Conservation (phyloP, 2,888 invertebrate species). For the Tethea ocularis region DNA sequence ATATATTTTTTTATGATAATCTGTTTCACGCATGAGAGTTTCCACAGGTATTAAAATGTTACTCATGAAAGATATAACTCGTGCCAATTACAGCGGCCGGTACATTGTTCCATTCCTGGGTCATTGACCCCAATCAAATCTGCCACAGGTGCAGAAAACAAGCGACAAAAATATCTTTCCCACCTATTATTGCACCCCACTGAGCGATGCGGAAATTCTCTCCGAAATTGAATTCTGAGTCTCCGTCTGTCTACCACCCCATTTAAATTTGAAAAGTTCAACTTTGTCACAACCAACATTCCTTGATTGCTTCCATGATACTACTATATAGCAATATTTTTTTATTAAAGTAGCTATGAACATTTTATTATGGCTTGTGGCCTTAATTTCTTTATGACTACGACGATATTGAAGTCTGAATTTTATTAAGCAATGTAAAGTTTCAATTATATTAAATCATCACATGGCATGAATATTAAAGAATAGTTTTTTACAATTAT, state of each 20-base stretch:
- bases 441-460: too few relatives aligned
- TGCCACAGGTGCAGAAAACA: not conserved
- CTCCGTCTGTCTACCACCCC: slow-evolving; percentile 3
- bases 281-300: not conserved
- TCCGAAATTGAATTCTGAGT: not conserved
- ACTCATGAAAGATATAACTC: too few relatives aligned
- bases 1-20: too few relatives aligned
- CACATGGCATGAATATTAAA: too few relatives aligned
- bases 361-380: not conserved
- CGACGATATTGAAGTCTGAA: not conserved
- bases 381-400: slow-evolving; percentile 2
- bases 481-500: too few relatives aligned
- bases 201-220: slow-evolving; percentile 1
- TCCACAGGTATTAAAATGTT: too few relatives aligned
- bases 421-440: too few relatives aligned
- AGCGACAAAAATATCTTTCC: not conserved
- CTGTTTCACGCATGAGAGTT: too few relatives aligned
- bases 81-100: too few relatives aligned
- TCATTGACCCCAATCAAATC: not conserved
- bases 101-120: not conserved
- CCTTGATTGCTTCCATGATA: not conserved
- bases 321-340: too few relatives aligned
- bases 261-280: slow-evolving; percentile 5
- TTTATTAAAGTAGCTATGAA: not conserved
- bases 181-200: not conserved